Conservation (phyloP, 2,888 invertebrate genomes). For the Caenorhabditis sp. region DNA sequence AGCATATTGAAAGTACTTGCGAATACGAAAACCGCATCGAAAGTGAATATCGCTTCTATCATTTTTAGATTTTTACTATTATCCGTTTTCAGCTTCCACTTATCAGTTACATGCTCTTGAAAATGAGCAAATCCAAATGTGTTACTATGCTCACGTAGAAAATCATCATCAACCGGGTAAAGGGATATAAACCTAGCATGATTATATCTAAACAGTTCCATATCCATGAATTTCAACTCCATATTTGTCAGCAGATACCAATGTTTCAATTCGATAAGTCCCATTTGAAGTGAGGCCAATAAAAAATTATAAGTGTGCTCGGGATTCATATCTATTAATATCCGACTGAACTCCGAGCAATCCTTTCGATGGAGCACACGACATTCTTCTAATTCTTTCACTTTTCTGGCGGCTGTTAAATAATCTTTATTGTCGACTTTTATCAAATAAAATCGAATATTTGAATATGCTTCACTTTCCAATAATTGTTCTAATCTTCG, state of each 20-base stretch:
- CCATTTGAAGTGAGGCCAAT: constrained; percentile 69
- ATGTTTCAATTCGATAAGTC: constrained; percentile 69
- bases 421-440: constrained; percentile 63
- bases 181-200: constrained; percentile 69
- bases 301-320: constrained; percentile 66
- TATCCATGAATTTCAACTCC: constrained; percentile 68
- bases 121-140: constrained; percentile 56
- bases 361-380: constrained; percentile 59
- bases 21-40: constrained; percentile 60
- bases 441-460: constrained; percentile 65
- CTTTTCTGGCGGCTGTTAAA: constrained; percentile 63
- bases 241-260: constrained; percentile 70
- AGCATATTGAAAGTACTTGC: constrained; percentile 48
- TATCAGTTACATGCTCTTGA: constrained; percentile 43
- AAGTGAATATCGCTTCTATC: constrained; percentile 60
- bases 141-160: constrained; percentile 48
- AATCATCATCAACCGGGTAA: constrained; percentile 59
- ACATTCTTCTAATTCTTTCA: constrained; percentile 68
- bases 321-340: constrained; percentile 67
- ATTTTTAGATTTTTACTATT: constrained; percentile 47
- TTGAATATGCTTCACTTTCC: constrained; percentile 60
- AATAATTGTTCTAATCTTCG: constrained; percentile 62
- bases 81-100: constrained; percentile 49
- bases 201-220: constrained; percentile 70
- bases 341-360: constrained; percentile 66